phyloP scores from a whole-genome alignment of 2,888 invertebrate species.

The Apamea monoglypha region DNA sequence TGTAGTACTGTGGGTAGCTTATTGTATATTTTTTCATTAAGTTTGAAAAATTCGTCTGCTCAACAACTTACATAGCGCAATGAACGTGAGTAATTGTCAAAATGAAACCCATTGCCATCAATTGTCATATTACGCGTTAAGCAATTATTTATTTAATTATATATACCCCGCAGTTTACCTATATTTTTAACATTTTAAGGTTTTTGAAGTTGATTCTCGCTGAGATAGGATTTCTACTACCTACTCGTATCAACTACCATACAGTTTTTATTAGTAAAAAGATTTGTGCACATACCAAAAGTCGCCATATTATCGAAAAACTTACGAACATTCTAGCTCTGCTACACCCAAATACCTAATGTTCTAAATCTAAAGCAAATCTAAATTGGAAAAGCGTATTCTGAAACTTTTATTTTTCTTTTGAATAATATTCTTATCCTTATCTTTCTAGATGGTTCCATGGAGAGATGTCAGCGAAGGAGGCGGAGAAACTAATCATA shows the following conservation, averaged over 20 bases:
- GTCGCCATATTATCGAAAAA: background rate
- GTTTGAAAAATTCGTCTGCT: background rate
- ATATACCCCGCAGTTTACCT: no score
- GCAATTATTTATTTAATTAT: no score
- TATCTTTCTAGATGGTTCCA: conserved; percentile 93
- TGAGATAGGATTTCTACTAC: no score
- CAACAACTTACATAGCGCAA: background rate
- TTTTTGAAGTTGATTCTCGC: no score
- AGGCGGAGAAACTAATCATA: conserved; percentile 96
- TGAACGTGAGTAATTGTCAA: background rate
- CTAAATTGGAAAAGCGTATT: no score
- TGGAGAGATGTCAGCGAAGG: conserved; percentile 97
- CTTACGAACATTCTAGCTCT: background rate
- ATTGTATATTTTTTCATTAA: no score
- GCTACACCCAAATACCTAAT: background rate
- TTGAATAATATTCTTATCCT: background rate
- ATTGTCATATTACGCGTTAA: no score
- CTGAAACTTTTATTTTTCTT: background rate
- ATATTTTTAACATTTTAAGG: no score
- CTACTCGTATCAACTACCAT: no score
- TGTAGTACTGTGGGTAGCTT: no score
- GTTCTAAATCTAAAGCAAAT: background rate
- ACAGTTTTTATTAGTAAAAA: background rate
- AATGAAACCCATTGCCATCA: background rate
- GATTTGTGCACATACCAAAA: background rate